Evolutionary conservation across 2,888 invertebrate genomes (phyloP), one percentile per base, ranked within the genome.

Genomic region (Diploptera punctata): DNA sequence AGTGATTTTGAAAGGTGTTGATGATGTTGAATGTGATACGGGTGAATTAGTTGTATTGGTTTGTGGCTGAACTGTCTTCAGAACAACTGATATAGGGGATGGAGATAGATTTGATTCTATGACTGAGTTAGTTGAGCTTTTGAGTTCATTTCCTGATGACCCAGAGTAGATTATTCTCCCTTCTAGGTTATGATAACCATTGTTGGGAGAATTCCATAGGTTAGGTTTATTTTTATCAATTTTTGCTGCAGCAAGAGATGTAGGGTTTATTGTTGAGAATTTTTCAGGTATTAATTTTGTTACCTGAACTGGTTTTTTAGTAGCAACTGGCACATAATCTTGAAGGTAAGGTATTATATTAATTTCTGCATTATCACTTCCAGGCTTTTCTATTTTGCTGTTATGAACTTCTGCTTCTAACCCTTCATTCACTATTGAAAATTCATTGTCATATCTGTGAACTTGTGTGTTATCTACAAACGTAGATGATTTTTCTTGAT

Each of bases 271-370:
- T 21, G 26, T 29, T 1, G 26, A n/a, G 13, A 67, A n/a, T n/a
- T 83, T 83, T 52, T 79, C 80, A 10, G 79, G 77, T 19, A 78
- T 73, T 19, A 77, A 75, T 24, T 74, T 75, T 57, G 7, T 65
- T 52, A 19, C 73, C 43, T n/a, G 31, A n/a, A 69, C 33, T 16
- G 81, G 81, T 61, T 80, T 80, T 68, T 80, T 81, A 18, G 81
- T 79, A 1, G 81, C 79, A 73, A 82, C 84, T 7, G 84, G 84
- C 71, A 82, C 77, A 68, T 84, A 84, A 73, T 85, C 85, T 72
- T 85, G 84, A 1, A 84, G 77, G 71, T 85, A 84, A 0, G 85
- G 84, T 65, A 84, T 84, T 0, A 84, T 79, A 65, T 84, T 84
- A 21, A 83, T 80, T 71, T 81, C 82, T 5, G 79, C 76, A 61